phyloP scores from a whole-genome alignment of 2,888 invertebrate genomes.

The Tortricodes alternella region DNA sequence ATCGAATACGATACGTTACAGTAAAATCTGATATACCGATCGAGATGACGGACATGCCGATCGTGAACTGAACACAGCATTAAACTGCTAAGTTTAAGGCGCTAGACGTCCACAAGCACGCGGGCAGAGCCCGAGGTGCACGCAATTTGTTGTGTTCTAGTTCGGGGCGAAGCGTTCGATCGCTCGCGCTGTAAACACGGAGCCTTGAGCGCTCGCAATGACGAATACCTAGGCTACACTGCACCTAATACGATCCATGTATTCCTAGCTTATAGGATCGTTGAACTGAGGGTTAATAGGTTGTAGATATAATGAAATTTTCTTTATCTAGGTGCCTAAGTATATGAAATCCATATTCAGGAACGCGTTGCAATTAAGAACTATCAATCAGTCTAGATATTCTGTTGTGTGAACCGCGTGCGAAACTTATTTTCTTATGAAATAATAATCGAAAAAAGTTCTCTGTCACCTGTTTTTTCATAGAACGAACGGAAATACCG shows the following conservation, averaged over 20 bases:
- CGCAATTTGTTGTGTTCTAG: slow-evolving; percentile 16
- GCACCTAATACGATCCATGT: neutral
- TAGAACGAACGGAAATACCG: no score
- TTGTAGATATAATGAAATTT: no score
- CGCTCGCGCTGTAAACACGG: slow-evolving; percentile 1
- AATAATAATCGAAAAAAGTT: no score
- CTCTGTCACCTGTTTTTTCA: no score
- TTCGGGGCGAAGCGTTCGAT: slow-evolving; percentile 26
- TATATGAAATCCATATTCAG: no score
- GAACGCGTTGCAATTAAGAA: no score
- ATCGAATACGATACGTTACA: neutral
- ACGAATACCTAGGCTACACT: no score
- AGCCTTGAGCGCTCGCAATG: neutral
- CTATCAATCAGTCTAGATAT: no score
- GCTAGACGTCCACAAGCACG: slow-evolving; percentile 2
- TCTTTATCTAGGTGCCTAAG: no score
- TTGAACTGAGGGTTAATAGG: neutral
- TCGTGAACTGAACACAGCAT: neutral
- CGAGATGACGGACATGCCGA: neutral
- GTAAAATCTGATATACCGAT: neutral
- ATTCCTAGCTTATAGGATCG: neutral
- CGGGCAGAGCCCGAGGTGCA: slow-evolving; percentile 7
- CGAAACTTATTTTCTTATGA: no score
- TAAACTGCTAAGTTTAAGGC: no score
- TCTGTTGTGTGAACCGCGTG: no score